Percentiles rank a stretch among this genome's conserved stretches.
Conservation (phyloP, 2,888 invertebrate genomes). For the Dexiosoma caninum region DNA sequence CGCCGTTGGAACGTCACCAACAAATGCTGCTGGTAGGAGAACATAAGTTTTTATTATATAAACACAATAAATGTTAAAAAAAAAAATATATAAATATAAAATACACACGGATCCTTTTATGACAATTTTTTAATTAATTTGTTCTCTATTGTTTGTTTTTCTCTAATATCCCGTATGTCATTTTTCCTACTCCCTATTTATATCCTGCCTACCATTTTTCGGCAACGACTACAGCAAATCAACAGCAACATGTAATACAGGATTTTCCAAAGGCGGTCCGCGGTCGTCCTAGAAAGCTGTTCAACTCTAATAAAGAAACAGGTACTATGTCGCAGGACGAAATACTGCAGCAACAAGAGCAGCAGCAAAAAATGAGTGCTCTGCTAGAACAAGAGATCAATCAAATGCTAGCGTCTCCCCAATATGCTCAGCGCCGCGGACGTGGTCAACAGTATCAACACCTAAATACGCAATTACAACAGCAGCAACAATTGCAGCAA, state of each 20-base stretch:
- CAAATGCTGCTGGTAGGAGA: slow-evolving; percentile 54
- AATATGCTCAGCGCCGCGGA: slow-evolving; percentile 72
- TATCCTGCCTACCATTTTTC: not conserved
- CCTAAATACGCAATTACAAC: slow-evolving; percentile 60
- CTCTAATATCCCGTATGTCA: slow-evolving; percentile 22
- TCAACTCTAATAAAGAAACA: slow-evolving; percentile 57
- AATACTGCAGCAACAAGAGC: slow-evolving; percentile 64
- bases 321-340: slow-evolving; percentile 57
- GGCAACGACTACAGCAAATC: slow-evolving; percentile 25
- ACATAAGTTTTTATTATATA: slow-evolving; percentile 36
- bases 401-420: slow-evolving; percentile 73
- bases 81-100: slow-evolving; percentile 36
- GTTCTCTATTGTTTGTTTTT: slow-evolving; percentile 53
- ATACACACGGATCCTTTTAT: slow-evolving; percentile 52
- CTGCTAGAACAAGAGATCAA: slow-evolving; percentile 77
- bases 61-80: too few relatives aligned
- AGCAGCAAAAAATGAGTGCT: slow-evolving; percentile 75
- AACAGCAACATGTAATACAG: slow-evolving; percentile 72
- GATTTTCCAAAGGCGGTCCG: slow-evolving; percentile 77
- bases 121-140: slow-evolving; percentile 43
- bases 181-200: not conserved
- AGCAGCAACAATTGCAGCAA: slow-evolving; percentile 30
- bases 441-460: slow-evolving; percentile 71
- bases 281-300: slow-evolving; percentile 76
- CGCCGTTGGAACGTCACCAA: slow-evolving; percentile 50